Evolutionary conservation across 30 jellyfish, hydroid and myxozoan genomes (phyloP), one percentile per base, ranked within the genome.

Genomic region (Aurelia sp.): DNA sequence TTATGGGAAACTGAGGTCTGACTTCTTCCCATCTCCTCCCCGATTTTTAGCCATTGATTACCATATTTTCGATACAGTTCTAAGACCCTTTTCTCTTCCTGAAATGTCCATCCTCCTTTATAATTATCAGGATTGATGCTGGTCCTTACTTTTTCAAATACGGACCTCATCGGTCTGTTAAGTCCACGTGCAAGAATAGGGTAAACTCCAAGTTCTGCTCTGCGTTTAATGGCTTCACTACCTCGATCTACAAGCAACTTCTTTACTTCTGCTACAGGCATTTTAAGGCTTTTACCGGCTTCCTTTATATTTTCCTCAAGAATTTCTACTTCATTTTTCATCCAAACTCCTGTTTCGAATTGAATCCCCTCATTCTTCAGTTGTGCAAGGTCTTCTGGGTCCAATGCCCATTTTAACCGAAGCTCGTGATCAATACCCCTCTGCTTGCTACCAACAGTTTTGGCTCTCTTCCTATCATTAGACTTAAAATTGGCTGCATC

Each of bases 21-120:
- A 72, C 93, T 84, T 63, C 93, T 67, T 7, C 82, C 87, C 67
- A 84, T 59, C 33, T 68, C 40, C n/a, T 72, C 76, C 11, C 93
- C 88, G 53, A 84, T 84, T 30, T 20, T 41, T 13, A 63, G 15
- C 93, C 93, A 84, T 7, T 72, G 30, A 52, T 72, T 72, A 18
- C 93, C 93, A 72, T 84, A 60, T 35, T 61, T 72, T 15, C 48
- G 50, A 31, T 61, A 48, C 62, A 71, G 78, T 7, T 44, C 52
- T 12, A 84, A 41, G 10, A 84, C 38, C 12, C 5, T 50, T 20
- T 84, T 59, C 44, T 59, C 80, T 70, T 84, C 93, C 31, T 44
- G 68, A 18, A 22, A 38, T 30, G 86, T 22, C 82, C 84, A 84
- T 15, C 60, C 51, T 4, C 93, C 93, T 72, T 84, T 84, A 70